Conservation (phyloP, 2,888 invertebrate genomes). For the Plutella xylostella region DNA sequence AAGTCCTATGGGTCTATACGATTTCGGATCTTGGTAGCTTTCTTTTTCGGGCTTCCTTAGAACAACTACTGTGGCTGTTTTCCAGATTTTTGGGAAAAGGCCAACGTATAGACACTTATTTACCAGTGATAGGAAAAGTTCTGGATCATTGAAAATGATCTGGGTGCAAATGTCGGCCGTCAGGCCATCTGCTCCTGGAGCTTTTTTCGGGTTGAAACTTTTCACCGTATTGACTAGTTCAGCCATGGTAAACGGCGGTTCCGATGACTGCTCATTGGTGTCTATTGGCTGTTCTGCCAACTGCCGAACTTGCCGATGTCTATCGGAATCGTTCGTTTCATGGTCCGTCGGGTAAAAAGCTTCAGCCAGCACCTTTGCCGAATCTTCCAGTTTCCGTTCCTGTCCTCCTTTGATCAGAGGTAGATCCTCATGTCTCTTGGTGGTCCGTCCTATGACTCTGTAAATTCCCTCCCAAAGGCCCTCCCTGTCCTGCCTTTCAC, state of each 20-base stretch:
- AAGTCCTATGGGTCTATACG: too few relatives aligned
- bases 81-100: too few relatives aligned
- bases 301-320: slow-evolving; percentile 1
- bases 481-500: not conserved
- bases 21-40: too few relatives aligned
- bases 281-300: not conserved
- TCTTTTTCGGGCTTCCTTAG: too few relatives aligned
- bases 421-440: not conserved
- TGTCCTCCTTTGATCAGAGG: not conserved
- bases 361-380: not conserved
- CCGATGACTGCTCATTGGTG: too few relatives aligned
- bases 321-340: not conserved
- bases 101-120: too few relatives aligned
- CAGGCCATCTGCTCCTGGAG: not conserved
- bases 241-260: too few relatives aligned
- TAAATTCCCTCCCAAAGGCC: slow-evolving; percentile 4
- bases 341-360: not conserved
- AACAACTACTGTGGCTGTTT: too few relatives aligned
- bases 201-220: not conserved
- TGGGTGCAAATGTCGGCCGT: slow-evolving; percentile 2
- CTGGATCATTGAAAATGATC: too few relatives aligned
- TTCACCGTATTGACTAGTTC: too few relatives aligned
- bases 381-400: not conserved
- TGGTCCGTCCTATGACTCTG: not conserved
- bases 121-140: too few relatives aligned